Conservation (phyloP, 2,113 vertebrate genomes). For the Canis aureus region DNA sequence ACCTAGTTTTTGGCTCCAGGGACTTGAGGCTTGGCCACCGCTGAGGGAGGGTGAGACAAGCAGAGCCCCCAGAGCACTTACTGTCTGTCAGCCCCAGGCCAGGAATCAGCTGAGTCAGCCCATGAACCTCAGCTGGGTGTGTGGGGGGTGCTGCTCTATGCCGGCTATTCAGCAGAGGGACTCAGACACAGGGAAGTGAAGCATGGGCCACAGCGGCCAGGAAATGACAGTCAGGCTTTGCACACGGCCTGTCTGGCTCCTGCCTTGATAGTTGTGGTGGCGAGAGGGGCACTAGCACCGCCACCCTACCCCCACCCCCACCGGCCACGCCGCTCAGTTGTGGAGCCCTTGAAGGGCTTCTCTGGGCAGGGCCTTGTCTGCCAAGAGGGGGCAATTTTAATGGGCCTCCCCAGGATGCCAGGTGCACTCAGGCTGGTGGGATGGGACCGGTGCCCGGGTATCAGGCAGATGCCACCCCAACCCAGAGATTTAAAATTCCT, state of each 20-base stretch:
- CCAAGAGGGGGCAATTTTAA: not conserved
- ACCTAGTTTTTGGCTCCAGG: not conserved
- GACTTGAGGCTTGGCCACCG: not conserved
- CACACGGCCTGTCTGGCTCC: not conserved
- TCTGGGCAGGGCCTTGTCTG: not conserved
- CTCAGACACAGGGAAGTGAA: not conserved
- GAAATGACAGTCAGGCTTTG: not conserved
- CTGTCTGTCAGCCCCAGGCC: not conserved
- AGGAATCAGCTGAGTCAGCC: not conserved
- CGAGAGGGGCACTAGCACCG: accelerated
- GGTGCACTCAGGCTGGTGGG: not conserved
- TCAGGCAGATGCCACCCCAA: constrained; percentile 3
- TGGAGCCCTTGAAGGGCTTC: not conserved
- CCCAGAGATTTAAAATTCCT: constrained; percentile 59
- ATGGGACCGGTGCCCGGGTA: not conserved
- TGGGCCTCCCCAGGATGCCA: not conserved
- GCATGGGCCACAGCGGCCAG: accelerated
- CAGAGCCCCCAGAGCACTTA: not conserved
- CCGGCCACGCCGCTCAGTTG: not conserved
- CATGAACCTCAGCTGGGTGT: not conserved
- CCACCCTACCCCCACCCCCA: accelerated
- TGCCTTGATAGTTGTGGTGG: not conserved
- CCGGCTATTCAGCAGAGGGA: no score
- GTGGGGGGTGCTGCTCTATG: not conserved
- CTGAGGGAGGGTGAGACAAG: not conserved